Percentiles rank a stretch among this genome's conserved stretches.
These are phyloP conservation scores for Phlogophora meticulosa DNA, from an alignment of 2,888 invertebrate species.

Conservation along the genomic window DNA sequence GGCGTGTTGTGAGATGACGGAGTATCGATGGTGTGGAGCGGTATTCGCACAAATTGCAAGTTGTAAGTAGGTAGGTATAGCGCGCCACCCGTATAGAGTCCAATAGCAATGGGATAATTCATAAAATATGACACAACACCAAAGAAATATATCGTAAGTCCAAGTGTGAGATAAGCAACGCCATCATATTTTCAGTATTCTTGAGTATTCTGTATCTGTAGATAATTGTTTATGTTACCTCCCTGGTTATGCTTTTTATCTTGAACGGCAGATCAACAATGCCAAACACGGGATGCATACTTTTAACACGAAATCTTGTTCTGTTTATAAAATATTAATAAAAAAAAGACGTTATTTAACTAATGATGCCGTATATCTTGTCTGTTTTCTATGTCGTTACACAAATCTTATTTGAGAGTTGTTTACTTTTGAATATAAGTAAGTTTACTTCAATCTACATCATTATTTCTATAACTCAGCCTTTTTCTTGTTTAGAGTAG, in stretches of 20 bases:
- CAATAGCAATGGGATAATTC: conserved; percentile 84
- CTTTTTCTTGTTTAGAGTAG: conserved; percentile 75
- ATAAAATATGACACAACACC: conserved; percentile 87
- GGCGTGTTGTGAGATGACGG: conserved; percentile 56
- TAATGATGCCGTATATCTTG: conserved; percentile 54
- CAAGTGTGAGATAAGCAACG: conserved; percentile 82
- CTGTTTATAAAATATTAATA: conserved; percentile 6
- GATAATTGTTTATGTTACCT: conserved; percentile 49
- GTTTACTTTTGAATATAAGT: conserved; percentile 48
- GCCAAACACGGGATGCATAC: conserved; percentile 4
- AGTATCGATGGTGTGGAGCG: conserved; percentile 61
- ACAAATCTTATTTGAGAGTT: conserved; percentile 50
- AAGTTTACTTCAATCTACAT: conserved; percentile 26
- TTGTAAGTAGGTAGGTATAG: conserved; percentile 72
- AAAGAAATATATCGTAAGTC: conserved; percentile 88
- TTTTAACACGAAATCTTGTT: conserved; percentile 19
- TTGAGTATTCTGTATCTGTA: conserved; percentile 80
- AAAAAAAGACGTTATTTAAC: conserved; percentile 41
- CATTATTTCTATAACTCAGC: conserved; percentile 45
- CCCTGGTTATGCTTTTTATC: conserved; percentile 20
- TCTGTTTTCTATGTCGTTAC: conserved; percentile 55
- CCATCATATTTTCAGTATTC: conserved; percentile 88
- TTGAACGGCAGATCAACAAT: conserved; percentile 17
- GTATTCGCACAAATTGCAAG: conserved; percentile 72
- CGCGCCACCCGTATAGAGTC: conserved; percentile 86